Evolutionary conservation across 2,113 vertebrate species (phyloP).

Genomic region (Aptenodytes patagonicus): DNA sequence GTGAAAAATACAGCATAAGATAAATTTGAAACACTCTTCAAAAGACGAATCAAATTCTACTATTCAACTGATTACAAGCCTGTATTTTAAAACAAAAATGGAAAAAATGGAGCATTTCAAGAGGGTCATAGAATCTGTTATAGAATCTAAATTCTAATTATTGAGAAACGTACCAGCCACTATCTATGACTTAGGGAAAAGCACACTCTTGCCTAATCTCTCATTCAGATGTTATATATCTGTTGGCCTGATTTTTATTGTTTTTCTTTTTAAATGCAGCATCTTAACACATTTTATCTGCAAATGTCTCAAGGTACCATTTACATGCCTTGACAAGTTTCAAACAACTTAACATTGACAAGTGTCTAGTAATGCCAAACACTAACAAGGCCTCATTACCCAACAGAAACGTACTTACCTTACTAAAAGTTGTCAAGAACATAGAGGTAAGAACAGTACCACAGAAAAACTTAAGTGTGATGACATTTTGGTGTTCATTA

Average conservation of each 20-base stretch:
- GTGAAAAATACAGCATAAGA: neutral
- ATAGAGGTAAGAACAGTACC: neutral
- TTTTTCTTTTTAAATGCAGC: neutral
- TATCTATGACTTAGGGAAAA: neutral
- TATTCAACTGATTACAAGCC: neutral
- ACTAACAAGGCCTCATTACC: neutral
- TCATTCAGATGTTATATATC: neutral
- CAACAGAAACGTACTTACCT: conserved; percentile 32
- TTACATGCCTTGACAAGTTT: neutral
- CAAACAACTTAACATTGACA: neutral
- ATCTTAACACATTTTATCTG: neutral
- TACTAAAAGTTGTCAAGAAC: neutral
- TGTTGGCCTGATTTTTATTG: neutral
- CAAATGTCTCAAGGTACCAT: neutral
- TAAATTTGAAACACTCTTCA: neutral
- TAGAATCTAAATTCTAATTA: neutral
- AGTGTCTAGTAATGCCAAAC: neutral
- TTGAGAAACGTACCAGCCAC: neutral
- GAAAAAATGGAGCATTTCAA: neutral
- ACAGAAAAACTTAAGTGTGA: neutral
- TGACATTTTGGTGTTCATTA: neutral
- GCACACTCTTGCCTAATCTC: neutral
- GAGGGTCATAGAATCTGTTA: neutral
- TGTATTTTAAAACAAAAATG: neutral
- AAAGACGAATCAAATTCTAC: neutral